Conservation (phyloP, 1,140 invertebrate genomes). For the Aphelinus atriplicis region DNA sequence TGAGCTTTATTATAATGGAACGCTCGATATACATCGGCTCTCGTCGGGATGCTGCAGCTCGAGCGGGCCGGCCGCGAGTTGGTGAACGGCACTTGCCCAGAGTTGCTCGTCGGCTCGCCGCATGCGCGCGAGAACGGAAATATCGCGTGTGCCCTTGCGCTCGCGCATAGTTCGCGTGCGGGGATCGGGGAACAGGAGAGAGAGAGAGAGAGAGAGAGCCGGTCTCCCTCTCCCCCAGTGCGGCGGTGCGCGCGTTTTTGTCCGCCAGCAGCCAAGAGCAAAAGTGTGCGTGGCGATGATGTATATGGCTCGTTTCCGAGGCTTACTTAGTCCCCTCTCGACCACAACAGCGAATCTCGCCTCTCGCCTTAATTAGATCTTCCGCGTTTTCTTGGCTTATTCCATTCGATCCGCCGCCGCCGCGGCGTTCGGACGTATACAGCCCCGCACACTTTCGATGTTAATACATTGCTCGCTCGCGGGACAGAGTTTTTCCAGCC, state of each 20-base stretch:
- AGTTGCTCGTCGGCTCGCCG: background rate
- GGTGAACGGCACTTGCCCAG: background rate
- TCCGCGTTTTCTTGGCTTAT: too few relatives aligned
- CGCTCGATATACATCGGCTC: too few relatives aligned
- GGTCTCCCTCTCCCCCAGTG: background rate
- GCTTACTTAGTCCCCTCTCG: background rate
- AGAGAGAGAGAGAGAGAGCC: too few relatives aligned
- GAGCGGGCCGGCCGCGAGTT: background rate
- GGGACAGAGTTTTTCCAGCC: too few relatives aligned
- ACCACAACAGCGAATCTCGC: too few relatives aligned
- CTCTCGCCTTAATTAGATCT: too few relatives aligned
- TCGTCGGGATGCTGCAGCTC: background rate
- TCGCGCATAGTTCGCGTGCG: background rate
- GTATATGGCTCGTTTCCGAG: conserved; percentile 18
- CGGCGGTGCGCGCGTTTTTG: background rate
- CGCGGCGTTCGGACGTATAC: too few relatives aligned
- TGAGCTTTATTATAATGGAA: background rate
- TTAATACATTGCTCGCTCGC: too few relatives aligned
- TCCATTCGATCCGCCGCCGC: too few relatives aligned
- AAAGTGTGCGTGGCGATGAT: conserved; percentile 3
- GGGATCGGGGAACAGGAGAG: background rate
- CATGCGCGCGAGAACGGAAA: conserved; percentile 27
- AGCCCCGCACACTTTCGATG: too few relatives aligned
- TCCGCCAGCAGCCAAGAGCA: conserved; percentile 1
- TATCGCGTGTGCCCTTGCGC: conserved; percentile 20